phyloP scores from a whole-genome alignment of 2,797 vertebrate genomes.

The Paramormyrops hopkinsi region DNA sequence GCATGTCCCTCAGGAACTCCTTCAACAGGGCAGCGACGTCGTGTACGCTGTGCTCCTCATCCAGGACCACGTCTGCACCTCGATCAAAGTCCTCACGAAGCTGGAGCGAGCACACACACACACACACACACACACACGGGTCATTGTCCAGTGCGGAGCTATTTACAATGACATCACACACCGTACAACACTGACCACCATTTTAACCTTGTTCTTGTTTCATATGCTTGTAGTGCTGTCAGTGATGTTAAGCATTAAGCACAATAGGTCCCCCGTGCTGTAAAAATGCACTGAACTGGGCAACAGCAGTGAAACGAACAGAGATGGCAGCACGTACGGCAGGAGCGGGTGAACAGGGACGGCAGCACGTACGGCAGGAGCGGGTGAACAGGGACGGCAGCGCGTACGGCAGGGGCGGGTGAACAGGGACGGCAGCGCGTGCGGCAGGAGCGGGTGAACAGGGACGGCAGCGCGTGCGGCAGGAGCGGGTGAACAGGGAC shows the following conservation, averaged over 20 bases:
- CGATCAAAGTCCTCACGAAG: constrained; percentile 79
- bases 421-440: neutral
- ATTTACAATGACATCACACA: neutral
- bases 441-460: neutral
- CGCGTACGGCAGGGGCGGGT: too few relatives aligned
- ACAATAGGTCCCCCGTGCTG: neutral
- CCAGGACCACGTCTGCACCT: constrained; percentile 72
- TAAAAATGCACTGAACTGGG: neutral
- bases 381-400: too few relatives aligned
- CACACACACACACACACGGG: neutral
- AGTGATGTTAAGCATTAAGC: neutral
- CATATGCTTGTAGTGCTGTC: neutral
- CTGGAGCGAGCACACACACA: constrained; percentile 46
- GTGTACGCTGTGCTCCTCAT: constrained; percentile 77
- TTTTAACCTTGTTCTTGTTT: neutral
- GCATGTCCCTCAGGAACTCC: constrained; percentile 81
- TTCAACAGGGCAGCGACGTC: constrained; percentile 86
- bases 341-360: too few relatives aligned
- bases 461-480: too few relatives aligned
- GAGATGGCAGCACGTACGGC: too few relatives aligned
- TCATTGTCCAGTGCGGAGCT: neutral
- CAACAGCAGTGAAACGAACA: neutral
- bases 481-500: too few relatives aligned
- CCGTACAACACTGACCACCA: neutral
- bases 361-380: too few relatives aligned